Percentiles rank a stretch among this genome's conserved stretches.
These are phyloP conservation scores for Thaumatotibia leucotreta DNA, from an alignment of 1,140 invertebrate genomes.

Conservation along the genomic window DNA sequence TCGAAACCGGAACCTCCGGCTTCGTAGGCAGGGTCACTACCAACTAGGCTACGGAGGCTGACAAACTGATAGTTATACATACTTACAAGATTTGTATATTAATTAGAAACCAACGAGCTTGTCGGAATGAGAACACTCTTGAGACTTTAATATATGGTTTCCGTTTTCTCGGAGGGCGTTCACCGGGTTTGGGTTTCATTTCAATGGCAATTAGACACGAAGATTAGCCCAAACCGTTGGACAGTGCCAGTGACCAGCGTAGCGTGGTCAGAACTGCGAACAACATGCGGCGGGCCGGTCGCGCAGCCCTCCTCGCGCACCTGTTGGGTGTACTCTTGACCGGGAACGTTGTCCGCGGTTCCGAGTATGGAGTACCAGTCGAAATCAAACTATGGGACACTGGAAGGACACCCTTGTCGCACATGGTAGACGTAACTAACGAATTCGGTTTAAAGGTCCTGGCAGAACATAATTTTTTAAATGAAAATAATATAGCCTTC, in stretches of 20 bases:
- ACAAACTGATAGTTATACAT: no score
- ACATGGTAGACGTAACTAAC: slow-evolving; percentile 88
- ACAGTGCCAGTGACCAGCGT: slow-evolving; percentile 31
- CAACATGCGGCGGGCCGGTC: not conserved
- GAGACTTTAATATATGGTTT: no score
- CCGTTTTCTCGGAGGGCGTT: slow-evolving; percentile 51
- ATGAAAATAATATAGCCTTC: slow-evolving; percentile 89
- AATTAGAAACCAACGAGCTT: no score
- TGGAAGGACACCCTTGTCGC: slow-evolving; percentile 78
- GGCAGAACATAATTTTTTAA: slow-evolving; percentile 80
- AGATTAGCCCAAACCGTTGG: slow-evolving; percentile 36
- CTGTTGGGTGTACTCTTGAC: not conserved
- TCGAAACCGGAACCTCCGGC: no score
- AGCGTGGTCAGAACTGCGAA: slow-evolving; percentile 25
- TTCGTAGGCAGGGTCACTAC: no score
- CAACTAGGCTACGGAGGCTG: no score
- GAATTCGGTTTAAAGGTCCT: slow-evolving; percentile 83
- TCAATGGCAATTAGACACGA: slow-evolving; percentile 50
- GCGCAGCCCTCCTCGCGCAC: not conserved
- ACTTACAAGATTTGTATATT: no score
- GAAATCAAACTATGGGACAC: slow-evolving; percentile 65
- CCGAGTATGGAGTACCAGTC: slow-evolving; percentile 53
- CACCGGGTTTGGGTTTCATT: slow-evolving; percentile 46
- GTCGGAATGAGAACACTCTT: no score
- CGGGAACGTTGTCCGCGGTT: slow-evolving; percentile 8